Percentiles rank a stretch among this genome's conserved stretches.
phyloP scores from a whole-genome alignment of 2,797 vertebrate genomes.

The Sebastes diaconus region DNA sequence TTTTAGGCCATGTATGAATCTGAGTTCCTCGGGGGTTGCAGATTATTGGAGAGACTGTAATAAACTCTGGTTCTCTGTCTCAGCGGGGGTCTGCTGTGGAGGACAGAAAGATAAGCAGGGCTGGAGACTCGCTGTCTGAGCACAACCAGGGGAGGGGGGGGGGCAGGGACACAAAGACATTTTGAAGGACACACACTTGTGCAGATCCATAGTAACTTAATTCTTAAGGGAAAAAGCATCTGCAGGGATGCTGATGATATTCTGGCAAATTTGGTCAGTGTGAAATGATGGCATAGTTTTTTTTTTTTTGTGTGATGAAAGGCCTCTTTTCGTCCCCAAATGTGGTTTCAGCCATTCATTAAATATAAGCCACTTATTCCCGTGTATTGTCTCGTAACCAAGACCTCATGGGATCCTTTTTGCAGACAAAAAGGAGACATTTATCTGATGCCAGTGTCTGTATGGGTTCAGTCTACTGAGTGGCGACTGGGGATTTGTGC shows the following conservation, averaged over 20 bases:
- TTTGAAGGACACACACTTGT: constrained; percentile 66
- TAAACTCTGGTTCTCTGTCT: constrained; percentile 72
- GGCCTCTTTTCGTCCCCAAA: neutral
- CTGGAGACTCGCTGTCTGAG: constrained; percentile 73
- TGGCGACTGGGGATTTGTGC: constrained; percentile 8
- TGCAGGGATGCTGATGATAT: constrained; percentile 20
- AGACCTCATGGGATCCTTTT: constrained; percentile 40
- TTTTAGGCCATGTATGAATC: constrained; percentile 41
- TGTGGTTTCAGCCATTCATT: constrained; percentile 29
- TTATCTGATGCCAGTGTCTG: constrained; percentile 30
- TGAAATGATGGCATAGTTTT: neutral
- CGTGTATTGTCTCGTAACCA: constrained; percentile 29
- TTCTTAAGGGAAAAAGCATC: constrained; percentile 34
- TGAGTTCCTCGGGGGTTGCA: constrained; percentile 57
- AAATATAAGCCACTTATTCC: constrained; percentile 49
- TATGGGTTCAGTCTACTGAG: neutral
- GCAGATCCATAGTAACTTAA: constrained; percentile 64
- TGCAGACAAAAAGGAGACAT: constrained; percentile 19
- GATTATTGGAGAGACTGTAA: constrained; percentile 72
- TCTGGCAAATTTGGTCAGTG: constrained; percentile 1
- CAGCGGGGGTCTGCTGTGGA: constrained; percentile 69
- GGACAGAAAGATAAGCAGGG: constrained; percentile 73
- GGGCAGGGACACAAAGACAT: constrained; percentile 60
- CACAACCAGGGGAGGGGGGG: constrained; percentile 31
- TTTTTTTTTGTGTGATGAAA: constrained; percentile 24